Conservation (phyloP, 1,140 invertebrate genomes). For the Drosophila equinoxialis region DNA sequence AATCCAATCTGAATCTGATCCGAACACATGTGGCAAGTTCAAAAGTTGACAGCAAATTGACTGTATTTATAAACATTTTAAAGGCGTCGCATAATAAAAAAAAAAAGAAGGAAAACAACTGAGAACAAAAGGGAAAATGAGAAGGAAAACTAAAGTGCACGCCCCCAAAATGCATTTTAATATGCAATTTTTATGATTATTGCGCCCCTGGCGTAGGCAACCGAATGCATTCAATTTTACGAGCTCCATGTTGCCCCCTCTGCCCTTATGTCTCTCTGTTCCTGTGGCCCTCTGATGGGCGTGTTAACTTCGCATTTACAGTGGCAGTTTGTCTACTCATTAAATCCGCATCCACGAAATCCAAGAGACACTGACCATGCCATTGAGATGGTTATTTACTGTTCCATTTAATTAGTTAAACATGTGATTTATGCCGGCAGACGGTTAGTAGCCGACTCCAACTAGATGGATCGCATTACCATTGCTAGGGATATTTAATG, state of each 20-base stretch:
- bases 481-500: conserved; percentile 27
- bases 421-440: conserved; percentile 63
- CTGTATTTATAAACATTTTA: conserved; percentile 80
- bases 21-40: conserved; percentile 77
- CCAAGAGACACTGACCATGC: conserved; percentile 35
- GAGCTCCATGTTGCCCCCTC: conserved; percentile 14
- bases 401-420: conserved; percentile 71
- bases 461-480: conserved; percentile 24
- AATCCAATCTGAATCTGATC: conserved; percentile 51
- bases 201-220: conserved; percentile 27
- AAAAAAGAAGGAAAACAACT: neutral
- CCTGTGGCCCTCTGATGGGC: conserved; percentile 27
- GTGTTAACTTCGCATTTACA: conserved; percentile 50
- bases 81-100: conserved; percentile 55
- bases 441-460: neutral
- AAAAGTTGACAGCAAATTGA: conserved; percentile 80
- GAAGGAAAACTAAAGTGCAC: conserved; percentile 40
- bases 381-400: conserved; percentile 47
- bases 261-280: no score
- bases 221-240: conserved; percentile 44
- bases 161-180: conserved; percentile 69
- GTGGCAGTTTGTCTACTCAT: conserved; percentile 61
- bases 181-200: conserved; percentile 77
- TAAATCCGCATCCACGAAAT: conserved; percentile 31
- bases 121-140: neutral